A percentile compares a stretch with the other conserved stretches of the same genome.
Conservation (phyloP, 2,113 vertebrate genomes). For the Dromas ardeola region DNA sequence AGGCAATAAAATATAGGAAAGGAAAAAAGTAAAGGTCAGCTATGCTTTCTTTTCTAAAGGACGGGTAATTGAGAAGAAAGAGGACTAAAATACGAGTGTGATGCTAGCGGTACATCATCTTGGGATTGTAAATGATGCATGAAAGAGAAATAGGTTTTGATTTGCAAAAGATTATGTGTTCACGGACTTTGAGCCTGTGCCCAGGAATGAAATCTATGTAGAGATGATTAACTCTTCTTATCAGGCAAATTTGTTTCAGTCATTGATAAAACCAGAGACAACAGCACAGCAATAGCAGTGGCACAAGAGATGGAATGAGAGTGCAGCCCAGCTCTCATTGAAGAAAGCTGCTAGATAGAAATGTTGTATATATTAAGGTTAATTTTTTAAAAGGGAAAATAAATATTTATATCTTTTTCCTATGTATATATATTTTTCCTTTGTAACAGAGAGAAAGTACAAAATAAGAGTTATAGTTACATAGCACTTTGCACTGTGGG, state of each 20-base stretch:
- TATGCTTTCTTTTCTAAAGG: conserved; percentile 29
- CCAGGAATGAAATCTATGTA: conserved; percentile 3
- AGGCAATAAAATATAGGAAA: neutral
- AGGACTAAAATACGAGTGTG: conserved; percentile 31
- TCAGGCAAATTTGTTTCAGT: conserved; percentile 34
- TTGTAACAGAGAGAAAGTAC: neutral
- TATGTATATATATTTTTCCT: neutral
- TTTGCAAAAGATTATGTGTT: conserved; percentile 52
- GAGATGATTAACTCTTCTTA: conserved; percentile 15
- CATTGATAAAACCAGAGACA: conserved; percentile 13
- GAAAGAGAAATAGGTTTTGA: conserved; percentile 41
- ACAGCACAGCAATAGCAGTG: neutral
- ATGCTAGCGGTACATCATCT: conserved; percentile 18
- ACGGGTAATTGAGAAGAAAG: neutral
- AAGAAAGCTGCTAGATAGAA: neutral
- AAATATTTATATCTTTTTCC: neutral
- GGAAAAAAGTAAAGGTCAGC: neutral
- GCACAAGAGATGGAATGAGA: neutral
- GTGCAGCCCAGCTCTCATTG: neutral
- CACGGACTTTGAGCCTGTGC: conserved; percentile 27
- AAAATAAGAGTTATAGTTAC: neutral
- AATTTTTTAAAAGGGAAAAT: neutral
- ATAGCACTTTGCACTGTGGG: neutral
- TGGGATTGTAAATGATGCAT: conserved; percentile 20
- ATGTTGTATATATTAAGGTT: neutral